These are phyloP conservation scores for Athene noctua DNA, from an alignment of 2,113 vertebrate genomes.

Conservation along the genomic window DNA sequence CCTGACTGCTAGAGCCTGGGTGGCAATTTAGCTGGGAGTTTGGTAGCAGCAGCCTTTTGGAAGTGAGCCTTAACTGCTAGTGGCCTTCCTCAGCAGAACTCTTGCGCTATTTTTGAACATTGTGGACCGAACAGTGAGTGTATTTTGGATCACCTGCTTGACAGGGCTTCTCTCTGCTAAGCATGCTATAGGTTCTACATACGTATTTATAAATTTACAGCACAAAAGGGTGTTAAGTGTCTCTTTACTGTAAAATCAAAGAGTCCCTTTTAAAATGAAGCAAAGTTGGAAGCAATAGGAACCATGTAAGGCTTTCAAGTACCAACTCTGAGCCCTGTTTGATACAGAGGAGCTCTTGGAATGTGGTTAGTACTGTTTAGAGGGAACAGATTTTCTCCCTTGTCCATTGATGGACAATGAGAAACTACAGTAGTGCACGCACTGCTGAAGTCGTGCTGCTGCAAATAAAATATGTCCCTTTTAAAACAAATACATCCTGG, in stretches of 20 bases:
- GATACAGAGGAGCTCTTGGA: neutral
- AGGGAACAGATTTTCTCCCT: neutral
- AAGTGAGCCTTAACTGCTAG: neutral
- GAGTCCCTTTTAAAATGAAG: neutral
- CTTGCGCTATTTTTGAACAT: neutral
- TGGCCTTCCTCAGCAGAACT: neutral
- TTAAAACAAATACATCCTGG: neutral
- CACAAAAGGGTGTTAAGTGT: neutral
- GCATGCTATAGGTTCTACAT: neutral
- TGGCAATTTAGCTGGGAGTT: neutral
- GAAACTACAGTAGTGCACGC: neutral
- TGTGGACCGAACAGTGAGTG: neutral
- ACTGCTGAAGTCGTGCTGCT: neutral
- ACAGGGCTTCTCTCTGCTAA: neutral
- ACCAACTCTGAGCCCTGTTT: neutral
- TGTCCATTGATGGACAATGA: fast-evolving
- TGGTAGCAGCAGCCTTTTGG: neutral
- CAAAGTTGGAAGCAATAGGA: neutral
- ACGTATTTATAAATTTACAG: neutral
- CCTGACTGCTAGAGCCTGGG: neutral
- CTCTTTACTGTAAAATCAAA: neutral
- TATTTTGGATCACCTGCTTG: neutral
- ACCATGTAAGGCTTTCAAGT: neutral
- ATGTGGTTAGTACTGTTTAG: neutral
- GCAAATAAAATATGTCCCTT: no score